phyloP scores from a whole-genome alignment of 2,888 invertebrate genomes.

The Vannuccia rotundouncinata region DNA sequence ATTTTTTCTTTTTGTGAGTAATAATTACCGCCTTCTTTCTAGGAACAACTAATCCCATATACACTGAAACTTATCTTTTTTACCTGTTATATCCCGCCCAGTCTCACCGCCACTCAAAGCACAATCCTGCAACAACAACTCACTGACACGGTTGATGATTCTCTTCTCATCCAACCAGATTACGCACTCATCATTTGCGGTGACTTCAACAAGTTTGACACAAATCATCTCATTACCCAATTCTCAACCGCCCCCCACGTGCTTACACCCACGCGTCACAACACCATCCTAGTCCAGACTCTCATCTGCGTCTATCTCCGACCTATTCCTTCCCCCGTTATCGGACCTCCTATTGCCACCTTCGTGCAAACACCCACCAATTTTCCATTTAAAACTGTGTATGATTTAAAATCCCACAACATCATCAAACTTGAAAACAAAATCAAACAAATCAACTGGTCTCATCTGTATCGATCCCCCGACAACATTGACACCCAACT shows the following conservation, averaged over 20 bases:
- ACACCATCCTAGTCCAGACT: not conserved
- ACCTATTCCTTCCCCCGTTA: not conserved
- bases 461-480: not conserved
- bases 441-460: not conserved
- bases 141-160: slow-evolving; percentile 6
- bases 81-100: slow-evolving; percentile 8
- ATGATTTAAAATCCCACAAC: not conserved
- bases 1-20: no score
- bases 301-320: not conserved
- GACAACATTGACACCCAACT: not conserved
- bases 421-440: not conserved
- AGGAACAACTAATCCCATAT: no score
- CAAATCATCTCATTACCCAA: slow-evolving; percentile 16
- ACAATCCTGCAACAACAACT: not conserved
- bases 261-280: slow-evolving; percentile 19
- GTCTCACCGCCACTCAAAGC: slow-evolving; percentile 4
- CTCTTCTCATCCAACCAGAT: slow-evolving; percentile 1
- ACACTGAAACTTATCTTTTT: slow-evolving; percentile 18
- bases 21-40: no score
- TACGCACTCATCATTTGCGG: not conserved
- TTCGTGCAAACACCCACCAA: not conserved
- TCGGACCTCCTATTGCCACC: not conserved
- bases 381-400: not conserved
- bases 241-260: not conserved
- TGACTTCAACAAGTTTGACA: not conserved